Conservation (phyloP, 2,113 vertebrate species). For the Macaca nemestrina region DNA sequence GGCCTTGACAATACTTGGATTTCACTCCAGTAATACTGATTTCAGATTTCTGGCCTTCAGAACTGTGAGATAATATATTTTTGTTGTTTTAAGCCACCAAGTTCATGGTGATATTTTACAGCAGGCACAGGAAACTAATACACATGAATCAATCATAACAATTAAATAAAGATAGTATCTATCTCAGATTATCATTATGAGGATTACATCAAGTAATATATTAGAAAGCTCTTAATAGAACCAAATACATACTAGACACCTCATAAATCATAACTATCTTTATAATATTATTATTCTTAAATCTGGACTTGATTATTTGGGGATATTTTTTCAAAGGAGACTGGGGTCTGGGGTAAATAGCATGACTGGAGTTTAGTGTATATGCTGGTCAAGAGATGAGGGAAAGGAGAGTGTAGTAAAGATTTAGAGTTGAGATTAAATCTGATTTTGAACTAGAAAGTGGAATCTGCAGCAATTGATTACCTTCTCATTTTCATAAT, state of each 20-base stretch:
- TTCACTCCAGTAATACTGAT: not conserved
- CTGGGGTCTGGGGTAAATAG: not conserved
- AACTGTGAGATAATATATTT: not conserved
- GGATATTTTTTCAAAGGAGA: not conserved
- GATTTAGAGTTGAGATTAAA: not conserved
- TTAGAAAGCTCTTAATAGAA: not conserved
- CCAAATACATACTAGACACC: not conserved
- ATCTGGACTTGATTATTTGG: not conserved
- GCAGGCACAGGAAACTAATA: not conserved
- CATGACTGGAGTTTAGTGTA: not conserved
- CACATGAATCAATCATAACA: not conserved
- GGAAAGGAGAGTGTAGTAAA: not conserved
- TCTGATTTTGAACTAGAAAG: not conserved
- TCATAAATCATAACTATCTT: not conserved
- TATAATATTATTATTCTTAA: not conserved
- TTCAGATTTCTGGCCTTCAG: not conserved
- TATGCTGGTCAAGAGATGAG: not conserved
- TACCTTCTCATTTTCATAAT: not conserved
- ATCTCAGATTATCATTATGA: not conserved
- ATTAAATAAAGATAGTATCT: not conserved
- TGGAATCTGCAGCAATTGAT: not conserved
- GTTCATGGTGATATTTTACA: not conserved
- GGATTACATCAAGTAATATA: not conserved
- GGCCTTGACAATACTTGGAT: not conserved
- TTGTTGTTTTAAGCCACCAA: not conserved